Conservation (phyloP, 2,113 vertebrate genomes). For the Murina feae region DNA sequence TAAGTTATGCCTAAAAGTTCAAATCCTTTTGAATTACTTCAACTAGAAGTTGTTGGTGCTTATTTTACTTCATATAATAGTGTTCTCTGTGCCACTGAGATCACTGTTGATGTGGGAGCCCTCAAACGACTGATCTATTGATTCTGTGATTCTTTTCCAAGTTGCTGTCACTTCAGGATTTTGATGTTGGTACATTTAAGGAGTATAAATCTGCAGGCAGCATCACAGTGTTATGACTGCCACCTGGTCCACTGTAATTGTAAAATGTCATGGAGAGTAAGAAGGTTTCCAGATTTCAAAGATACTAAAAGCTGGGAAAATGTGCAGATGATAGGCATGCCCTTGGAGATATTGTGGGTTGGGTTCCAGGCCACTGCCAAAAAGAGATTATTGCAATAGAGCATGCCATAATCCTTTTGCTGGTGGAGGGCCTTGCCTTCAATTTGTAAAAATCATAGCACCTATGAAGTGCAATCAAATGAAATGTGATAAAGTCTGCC, state of each 20-base stretch:
- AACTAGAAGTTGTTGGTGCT: not conserved
- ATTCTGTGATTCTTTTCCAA: conserved; percentile 52
- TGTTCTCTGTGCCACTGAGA: not conserved
- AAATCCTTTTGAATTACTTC: not conserved
- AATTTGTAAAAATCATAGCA: not conserved
- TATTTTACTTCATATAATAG: not conserved
- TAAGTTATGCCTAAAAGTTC: not conserved
- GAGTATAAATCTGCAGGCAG: not conserved
- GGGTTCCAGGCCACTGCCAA: not conserved
- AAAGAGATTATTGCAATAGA: not conserved
- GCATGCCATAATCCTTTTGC: not conserved
- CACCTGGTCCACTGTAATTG: not conserved
- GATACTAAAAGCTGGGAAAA: not conserved
- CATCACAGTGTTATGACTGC: not conserved
- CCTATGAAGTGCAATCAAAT: not conserved
- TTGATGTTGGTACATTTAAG: conserved; percentile 4
- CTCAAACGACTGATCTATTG: conserved; percentile 20
- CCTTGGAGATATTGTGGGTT: not conserved
- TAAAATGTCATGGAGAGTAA: not conserved
- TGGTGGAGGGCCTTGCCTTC: not conserved
- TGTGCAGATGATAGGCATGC: not conserved
- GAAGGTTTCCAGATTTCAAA: not conserved
- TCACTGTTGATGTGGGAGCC: not conserved
- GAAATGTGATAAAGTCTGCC: not conserved
- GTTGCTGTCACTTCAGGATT: conserved; percentile 52